phyloP scores from a whole-genome alignment of 2,113 vertebrate genomes.

The Cyprinus carpio region DNA sequence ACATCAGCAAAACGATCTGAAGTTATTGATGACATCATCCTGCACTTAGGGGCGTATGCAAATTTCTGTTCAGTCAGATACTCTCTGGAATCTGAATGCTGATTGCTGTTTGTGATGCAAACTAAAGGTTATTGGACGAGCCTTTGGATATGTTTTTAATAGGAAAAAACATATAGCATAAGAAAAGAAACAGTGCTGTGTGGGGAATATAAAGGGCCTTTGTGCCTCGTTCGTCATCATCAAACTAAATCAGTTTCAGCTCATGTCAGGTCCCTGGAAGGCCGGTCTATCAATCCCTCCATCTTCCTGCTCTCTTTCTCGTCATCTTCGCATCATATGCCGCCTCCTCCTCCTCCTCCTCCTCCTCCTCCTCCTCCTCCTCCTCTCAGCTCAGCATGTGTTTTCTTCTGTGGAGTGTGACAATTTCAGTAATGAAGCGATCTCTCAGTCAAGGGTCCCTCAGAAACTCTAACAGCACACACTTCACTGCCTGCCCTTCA shows the following conservation, averaged over 20 bases:
- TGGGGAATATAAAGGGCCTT: neutral
- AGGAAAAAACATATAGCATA: neutral
- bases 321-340: neutral
- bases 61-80: neutral
- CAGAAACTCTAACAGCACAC: constrained; percentile 12
- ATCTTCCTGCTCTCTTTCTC: neutral
- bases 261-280: too few species aligned
- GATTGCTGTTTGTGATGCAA: neutral
- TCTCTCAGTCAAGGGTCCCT: constrained; percentile 49
- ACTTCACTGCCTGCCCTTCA: neutral
- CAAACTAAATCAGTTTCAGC: neutral
- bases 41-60: neutral
- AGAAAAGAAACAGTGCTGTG: neutral
- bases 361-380: too few species aligned
- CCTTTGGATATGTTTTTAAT: neutral
- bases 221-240: neutral
- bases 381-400: constrained; percentile 41
- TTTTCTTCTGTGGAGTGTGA: constrained; percentile 64
- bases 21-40: neutral
- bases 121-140: neutral
- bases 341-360: too few species aligned
- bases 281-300: neutral
- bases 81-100: neutral
- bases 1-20: neutral
- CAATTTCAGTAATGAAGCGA: constrained; percentile 67